Evolutionary conservation across 23 tunicate genomes (phyloP).

Genomic region (Phallusia fumigata): DNA sequence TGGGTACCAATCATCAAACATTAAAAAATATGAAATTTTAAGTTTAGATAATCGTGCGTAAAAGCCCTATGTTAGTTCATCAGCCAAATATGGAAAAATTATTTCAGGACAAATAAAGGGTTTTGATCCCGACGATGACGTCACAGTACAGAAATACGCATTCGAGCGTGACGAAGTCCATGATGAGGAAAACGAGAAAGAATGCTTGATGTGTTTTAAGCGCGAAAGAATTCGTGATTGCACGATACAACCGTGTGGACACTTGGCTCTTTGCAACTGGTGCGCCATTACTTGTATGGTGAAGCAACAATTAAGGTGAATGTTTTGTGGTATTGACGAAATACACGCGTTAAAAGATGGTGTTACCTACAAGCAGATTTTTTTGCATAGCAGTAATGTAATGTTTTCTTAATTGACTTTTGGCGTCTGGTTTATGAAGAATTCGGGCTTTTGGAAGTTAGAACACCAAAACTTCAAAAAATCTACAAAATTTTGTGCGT

Average conservation of each 20-base stretch:
- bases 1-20: slow-evolving; percentile 40
- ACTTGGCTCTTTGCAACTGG: slow-evolving; percentile 71
- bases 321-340: no score
- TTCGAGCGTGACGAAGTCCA: slow-evolving; percentile 48
- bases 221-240: slow-evolving; percentile 64
- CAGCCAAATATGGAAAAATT: neutral
- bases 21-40: no score
- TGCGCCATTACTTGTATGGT: slow-evolving; percentile 91
- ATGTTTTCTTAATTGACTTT: no score
- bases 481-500: no score
- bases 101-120: slow-evolving; percentile 58
- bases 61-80: no score
- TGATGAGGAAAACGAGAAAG: slow-evolving; percentile 52
- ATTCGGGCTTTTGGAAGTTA: no score
- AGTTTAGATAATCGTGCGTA: no score
- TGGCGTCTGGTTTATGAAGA: no score
- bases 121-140: slow-evolving; percentile 36
- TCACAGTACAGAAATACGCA: slow-evolving; percentile 21
- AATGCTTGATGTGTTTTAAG: slow-evolving; percentile 84
- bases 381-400: no score
- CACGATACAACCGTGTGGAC: slow-evolving; percentile 90
- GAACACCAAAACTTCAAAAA: no score
- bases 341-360: no score
- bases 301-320: slow-evolving; percentile 71
- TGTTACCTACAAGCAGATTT: no score